Evolutionary conservation across 2,888 invertebrate genomes (phyloP).

Genomic region (Oligia fasciuncula): DNA sequence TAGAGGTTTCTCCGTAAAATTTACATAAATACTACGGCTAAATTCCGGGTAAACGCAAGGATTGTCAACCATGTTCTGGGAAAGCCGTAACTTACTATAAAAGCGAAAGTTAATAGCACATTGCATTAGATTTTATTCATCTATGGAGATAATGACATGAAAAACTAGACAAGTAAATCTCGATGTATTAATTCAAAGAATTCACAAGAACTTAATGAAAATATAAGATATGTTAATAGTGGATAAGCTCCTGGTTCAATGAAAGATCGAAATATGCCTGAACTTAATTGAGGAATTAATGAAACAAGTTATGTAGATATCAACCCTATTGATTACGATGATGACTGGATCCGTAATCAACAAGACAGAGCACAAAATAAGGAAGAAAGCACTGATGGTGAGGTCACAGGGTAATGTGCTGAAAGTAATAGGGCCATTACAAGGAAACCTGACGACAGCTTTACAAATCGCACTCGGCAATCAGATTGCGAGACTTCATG

Average conservation of each 20-base stretch:
- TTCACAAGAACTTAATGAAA: constrained; percentile 6
- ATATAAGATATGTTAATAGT: constrained; percentile 7
- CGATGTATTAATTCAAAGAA: constrained; percentile 3
- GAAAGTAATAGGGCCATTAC: constrained; percentile 68
- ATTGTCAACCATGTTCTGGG: constrained; percentile 50
- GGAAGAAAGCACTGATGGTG: constrained; percentile 69
- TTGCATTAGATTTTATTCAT: constrained; percentile 52
- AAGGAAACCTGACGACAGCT: constrained; percentile 66
- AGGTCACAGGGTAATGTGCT: constrained; percentile 75
- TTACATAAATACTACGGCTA: constrained; percentile 68
- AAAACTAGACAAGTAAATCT: constrained; percentile 12
- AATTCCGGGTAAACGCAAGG: constrained; percentile 59
- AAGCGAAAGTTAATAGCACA: constrained; percentile 58
- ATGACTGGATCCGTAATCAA: constrained; percentile 51
- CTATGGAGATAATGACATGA: constrained; percentile 28
- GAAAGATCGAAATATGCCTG: not conserved
- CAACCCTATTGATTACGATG: constrained; percentile 49
- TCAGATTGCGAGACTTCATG: constrained; percentile 69
- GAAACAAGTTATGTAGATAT: not conserved
- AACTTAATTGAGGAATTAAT: not conserved
- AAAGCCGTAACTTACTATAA: constrained; percentile 43
- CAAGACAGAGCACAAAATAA: constrained; percentile 58
- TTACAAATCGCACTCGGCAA: constrained; percentile 71
- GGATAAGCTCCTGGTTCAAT: not conserved
- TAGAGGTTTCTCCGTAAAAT: constrained; percentile 69